Evolutionary conservation across 2,797 vertebrate species (phyloP), one percentile per base, ranked within the genome.

Genomic region (Pseudomugil tenellus): DNA sequence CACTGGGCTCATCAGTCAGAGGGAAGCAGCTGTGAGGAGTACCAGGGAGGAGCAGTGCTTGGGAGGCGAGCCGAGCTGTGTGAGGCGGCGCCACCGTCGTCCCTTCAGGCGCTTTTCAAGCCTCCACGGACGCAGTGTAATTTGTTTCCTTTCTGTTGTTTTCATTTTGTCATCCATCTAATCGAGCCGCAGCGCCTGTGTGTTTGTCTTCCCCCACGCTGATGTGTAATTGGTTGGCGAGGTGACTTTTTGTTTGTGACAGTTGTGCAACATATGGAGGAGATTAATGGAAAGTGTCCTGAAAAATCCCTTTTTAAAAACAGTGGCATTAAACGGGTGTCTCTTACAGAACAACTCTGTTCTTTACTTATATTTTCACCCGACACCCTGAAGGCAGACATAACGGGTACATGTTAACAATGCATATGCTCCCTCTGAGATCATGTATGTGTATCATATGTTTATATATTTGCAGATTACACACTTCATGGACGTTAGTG

Each of bases 101-200:
- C 71, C 76, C 85, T 77, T 61, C 69, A 78, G 83, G 74, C 76
- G 72, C 76, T 84, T 84, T 80, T 76, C 74, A 84, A 64, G 70
- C 53, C 34, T 34, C 60, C 29, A 52, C 82, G 80, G 78, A 90
- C 84, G 85, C 79, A 19, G 61, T 83, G 77, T 76, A 76, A 91
- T 91, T 87, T 85, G 81, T 89, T 89, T 85, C 67, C 77, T 82
- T 68, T 84, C 72, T 78, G 84, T 87, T 76, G 75, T 87, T 89
- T 41, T 87, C 79, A 79, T 88, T 91, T 85, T 90, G 85, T 84
- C 83, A 81, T 80, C 79, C 85, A 84, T 89, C 77, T 88, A 82
- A 87, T 81, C 66, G 79, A 80, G 78, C 69, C 34, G 64, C 70
- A 10, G 66, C 57, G 43, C 58, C 73, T 25, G 28, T 61, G 76